These are phyloP conservation scores for Coregonus sp. DNA, from an alignment of 2,797 vertebrate species.

Conservation along the genomic window DNA sequence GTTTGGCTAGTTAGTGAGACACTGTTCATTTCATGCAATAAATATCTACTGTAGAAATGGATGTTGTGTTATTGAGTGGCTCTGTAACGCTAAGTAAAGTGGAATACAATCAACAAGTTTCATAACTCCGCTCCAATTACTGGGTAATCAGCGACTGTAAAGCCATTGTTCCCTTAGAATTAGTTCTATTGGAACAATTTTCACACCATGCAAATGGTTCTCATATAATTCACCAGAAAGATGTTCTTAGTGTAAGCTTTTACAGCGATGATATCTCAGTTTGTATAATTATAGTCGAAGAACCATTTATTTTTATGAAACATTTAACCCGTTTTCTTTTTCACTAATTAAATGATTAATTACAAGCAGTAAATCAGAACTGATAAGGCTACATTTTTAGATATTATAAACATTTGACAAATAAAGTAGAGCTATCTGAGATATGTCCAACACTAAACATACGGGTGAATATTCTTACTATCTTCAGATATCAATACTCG, in stretches of 20 bases:
- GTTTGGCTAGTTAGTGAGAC: conserved; percentile 3
- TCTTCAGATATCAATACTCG: conserved; percentile 1
- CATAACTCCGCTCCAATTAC: background rate
- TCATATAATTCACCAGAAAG: background rate
- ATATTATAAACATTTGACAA: background rate
- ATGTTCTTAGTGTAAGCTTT: background rate
- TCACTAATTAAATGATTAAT: background rate
- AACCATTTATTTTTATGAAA: background rate
- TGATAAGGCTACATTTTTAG: background rate
- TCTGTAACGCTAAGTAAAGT: background rate
- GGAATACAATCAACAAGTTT: background rate
- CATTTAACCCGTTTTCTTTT: background rate
- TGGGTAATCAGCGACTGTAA: background rate
- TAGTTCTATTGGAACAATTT: background rate
- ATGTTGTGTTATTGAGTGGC: background rate
- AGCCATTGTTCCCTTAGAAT: background rate
- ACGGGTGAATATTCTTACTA: background rate
- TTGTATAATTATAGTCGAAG: background rate
- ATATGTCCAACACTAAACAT: conserved; percentile 15
- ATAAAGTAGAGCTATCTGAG: no score
- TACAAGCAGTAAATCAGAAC: background rate
- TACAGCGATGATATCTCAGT: background rate
- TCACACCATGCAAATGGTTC: background rate
- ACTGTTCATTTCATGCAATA: background rate
- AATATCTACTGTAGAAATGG: conserved; percentile 17